Base-by-base conservation (phyloP, 1,140 invertebrate genomes). In the Pogonognathellus flavescens region DNA sequence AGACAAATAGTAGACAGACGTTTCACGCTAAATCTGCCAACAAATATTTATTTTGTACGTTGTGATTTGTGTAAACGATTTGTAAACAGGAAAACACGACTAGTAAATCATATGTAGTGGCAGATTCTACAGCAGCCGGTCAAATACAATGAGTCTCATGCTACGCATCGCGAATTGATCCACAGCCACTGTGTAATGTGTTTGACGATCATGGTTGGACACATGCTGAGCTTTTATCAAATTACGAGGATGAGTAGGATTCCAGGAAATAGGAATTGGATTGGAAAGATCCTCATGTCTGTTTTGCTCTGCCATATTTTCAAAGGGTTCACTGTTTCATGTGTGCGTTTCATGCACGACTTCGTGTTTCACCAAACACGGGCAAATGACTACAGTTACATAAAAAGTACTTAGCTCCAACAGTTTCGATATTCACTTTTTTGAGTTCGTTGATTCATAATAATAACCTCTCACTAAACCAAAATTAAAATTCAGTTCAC, bases 261-360 rank as follows among this genome's bases (percentile, higher is more conserved):
- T 72, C 66, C 66, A 72, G 66, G 66, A 72, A 72, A 72, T 72
- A 72, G 66, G 66, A 72, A 72, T 72, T 72, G 66, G 66, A 72
- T 72, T 72, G 41, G 66, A 72, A 72, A 72, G 66, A 72, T 72
- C 41, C 41, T 41, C 66, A 16, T 72, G 66, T 72, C 41, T 72
- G 25, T 72, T 72, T 41, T 22, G n/a, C 66, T n/a, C 41, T 41
- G n/a, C 25, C 41, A 72, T 72, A 41, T 50, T 41, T 25, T 31
- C 41, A 49, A 72, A 72, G 16, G 25, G 66, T 49, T 72, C 66
- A 72, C n/a, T 62, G 20, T 62, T 62, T 62, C 60, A 62, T 62
- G 18, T 41, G 31, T 41, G 31, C 31, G 31, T 41, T 41, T 41
- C 31, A 41, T 41, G 31, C 31, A 41, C 31, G 31, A 41, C 31